Base-by-base conservation (phyloP, 2,888 invertebrate genomes). In the Leptopterna dolabrata region DNA sequence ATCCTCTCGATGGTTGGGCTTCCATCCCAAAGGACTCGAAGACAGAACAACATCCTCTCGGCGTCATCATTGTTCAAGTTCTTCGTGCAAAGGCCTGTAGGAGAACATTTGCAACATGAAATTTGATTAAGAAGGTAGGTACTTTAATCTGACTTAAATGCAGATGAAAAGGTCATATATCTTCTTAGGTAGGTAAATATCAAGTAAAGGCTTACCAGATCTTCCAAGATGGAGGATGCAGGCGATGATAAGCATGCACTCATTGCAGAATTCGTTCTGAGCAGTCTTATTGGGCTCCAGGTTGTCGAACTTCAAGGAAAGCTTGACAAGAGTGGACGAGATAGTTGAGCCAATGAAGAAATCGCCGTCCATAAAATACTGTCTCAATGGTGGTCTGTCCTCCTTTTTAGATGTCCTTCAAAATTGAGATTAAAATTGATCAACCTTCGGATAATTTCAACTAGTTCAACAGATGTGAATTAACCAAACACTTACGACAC, bases 41-140 rank as follows among this genome's bases (percentile, higher is more conserved):
- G 92, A 91, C 97, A 97, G 90, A 96, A 93, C 81, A 97, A 95
- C 87, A 98, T 95, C 91, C 98, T 95, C 92, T 99, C 98, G 47
- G 95, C 93, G 92, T 99, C 98, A 91, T 99, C 99, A 90, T 98
- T 97, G n/a, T 98, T 99, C 90, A 99, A 97, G 0, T 95, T 94
- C 92, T 96, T 95, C 0, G 93, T 91, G 6, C 95, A 94, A 80
- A 95, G 92, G 76, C 94, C 94, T 91, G 91, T 90, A 90, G 91
- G 91, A 80, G 14, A 43, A 87, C 55, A 36, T 36, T 4, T 36
- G n/a, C n/a, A n/a, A n/a, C n/a, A n/a, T n/a, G n/a, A n/a, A n/a
- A n/a, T n/a, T n/a, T n/a, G n/a, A n/a, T n/a, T n/a, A n/a, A n/a
- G n/a, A n/a, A n/a, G n/a, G n/a, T n/a, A n/a, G n/a, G n/a, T n/a